Evolutionary conservation across 2,888 invertebrate genomes (phyloP), one percentile per base, ranked within the genome.

Genomic region (Hyppa rectilinea): DNA sequence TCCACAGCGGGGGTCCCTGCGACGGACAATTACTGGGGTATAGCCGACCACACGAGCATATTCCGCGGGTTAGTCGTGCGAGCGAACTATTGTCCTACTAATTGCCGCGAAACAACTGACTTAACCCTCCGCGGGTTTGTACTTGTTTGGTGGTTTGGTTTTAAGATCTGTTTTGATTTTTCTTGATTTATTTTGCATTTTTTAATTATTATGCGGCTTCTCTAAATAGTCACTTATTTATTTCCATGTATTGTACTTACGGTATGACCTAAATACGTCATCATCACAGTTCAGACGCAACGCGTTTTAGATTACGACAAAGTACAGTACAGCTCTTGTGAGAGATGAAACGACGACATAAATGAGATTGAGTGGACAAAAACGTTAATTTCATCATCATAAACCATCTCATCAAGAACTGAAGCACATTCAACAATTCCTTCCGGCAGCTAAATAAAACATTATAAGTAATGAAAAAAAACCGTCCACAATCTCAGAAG

Each of bases 1-100:
- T 78, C 55, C 56, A n/a, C 75, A 10, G 56, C 59, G 70, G 76
- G 83, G 81, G 75, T 45, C 50, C 23, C 50, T 62, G 60, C 75
- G 77, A 63, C 77, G 78, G 70, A 7, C 75, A 85, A 82, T 85
- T 80, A 82, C 70, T 55, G 66, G 73, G 71, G 80, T 75, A 83
- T 82, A 78, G 80, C 75, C 77, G 85, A 79, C 86, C 87, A 69
- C 89, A 85, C 90, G 86, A 88, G 81, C 90, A 90, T 90, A 89
- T 90, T 90, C 80, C 81, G 75, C 88, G 88, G 85, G 88, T 89
- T 89, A 88, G 71, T 81, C 82, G 81, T 66, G 82, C 78, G 71
- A 63, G 65, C 70, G 43, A 73, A 56, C 77, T 71, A 83, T 87
- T 89, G 87, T 88, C 64, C 66, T 53, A 72, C 64, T 89, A 86